Conservation (phyloP, 2,113 vertebrate genomes). For the Centropus unirufus region DNA sequence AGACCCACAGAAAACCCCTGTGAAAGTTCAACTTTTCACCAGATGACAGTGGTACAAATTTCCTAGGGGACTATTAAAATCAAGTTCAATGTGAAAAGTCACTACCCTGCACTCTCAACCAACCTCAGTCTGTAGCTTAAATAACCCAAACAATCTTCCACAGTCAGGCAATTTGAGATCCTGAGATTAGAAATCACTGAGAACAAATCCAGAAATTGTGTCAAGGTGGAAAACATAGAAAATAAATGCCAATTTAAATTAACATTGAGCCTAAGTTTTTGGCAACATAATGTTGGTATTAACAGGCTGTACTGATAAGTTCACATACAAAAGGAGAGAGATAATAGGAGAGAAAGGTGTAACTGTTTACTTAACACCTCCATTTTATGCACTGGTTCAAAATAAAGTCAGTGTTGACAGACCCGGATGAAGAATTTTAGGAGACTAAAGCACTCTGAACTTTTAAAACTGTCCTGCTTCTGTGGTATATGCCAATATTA, state of each 20-base stretch:
- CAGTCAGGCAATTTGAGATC: not conserved
- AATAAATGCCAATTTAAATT: not conserved
- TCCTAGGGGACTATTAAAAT: not conserved
- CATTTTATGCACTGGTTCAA: not conserved
- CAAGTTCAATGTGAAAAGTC: not conserved
- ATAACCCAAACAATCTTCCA: not conserved
- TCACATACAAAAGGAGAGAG: not conserved
- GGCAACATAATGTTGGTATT: not conserved
- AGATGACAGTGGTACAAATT: not conserved
- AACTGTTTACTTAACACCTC: not conserved
- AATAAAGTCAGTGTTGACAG: not conserved
- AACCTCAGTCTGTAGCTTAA: not conserved
- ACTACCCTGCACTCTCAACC: not conserved
- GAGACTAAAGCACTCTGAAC: not conserved
- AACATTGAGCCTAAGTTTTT: not conserved
- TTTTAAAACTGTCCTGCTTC: not conserved
- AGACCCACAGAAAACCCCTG: accelerated
- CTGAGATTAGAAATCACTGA: not conserved
- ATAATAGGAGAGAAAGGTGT: not conserved
- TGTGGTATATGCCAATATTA: not conserved
- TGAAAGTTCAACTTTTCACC: not conserved
- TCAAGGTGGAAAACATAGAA: not conserved
- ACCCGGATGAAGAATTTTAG: not conserved
- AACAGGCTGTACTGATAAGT: not conserved
- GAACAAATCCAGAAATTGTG: not conserved